phyloP scores from a whole-genome alignment of 2,888 invertebrate genomes.

The Elmis aenea region DNA sequence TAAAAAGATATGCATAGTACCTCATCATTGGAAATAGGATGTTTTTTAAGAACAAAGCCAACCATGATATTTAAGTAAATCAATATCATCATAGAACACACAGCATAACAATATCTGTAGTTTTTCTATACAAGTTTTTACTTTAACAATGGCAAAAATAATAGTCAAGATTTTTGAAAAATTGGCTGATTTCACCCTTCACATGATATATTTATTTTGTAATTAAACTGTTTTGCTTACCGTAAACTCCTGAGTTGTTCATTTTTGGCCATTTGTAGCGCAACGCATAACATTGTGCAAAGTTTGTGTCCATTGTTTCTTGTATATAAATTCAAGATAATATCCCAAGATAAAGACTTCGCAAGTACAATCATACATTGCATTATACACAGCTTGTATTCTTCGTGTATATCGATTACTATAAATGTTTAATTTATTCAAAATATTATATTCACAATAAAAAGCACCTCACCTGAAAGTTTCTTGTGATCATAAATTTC shows the following conservation, averaged over 20 bases:
- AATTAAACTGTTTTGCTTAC: constrained; percentile 42
- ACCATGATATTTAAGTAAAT: too few relatives aligned
- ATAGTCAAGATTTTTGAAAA: too few relatives aligned
- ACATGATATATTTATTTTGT: not conserved
- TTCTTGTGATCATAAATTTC: constrained; percentile 53
- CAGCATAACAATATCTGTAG: too few relatives aligned
- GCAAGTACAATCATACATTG: constrained; percentile 52
- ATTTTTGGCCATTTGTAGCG: constrained; percentile 59
- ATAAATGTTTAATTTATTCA: constrained; percentile 23
- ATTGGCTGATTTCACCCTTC: too few relatives aligned
- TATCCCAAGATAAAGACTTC: constrained; percentile 48
- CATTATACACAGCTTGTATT: constrained; percentile 57
- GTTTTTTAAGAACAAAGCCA: too few relatives aligned
- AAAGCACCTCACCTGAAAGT: constrained; percentile 49
- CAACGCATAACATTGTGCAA: constrained; percentile 61
- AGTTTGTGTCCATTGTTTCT: constrained; percentile 55
- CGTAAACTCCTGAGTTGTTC: constrained; percentile 62
- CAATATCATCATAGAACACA: too few relatives aligned
- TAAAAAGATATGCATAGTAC: too few relatives aligned
- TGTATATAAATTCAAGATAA: constrained; percentile 53
- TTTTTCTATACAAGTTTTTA: too few relatives aligned
- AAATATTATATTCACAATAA: not conserved
- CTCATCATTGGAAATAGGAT: too few relatives aligned
- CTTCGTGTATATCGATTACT: constrained; percentile 59
- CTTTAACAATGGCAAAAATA: too few relatives aligned